Percentiles rank a stretch among this genome's conserved stretches.
These are phyloP conservation scores for Cirrhinus mrigala DNA, from an alignment of 2,797 vertebrate species.

Conservation along the genomic window DNA sequence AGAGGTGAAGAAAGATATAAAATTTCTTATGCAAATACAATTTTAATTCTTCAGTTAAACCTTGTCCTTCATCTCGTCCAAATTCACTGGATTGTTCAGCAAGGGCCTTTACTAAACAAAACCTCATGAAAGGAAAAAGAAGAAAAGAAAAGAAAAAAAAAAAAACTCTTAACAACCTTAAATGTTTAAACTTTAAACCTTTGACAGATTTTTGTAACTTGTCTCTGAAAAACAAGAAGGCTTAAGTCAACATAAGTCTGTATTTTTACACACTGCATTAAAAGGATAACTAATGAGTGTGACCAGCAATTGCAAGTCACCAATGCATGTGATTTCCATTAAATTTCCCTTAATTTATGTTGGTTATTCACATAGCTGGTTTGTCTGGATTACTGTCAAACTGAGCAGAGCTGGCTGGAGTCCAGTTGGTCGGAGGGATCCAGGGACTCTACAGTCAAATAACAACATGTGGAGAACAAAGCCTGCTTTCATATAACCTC, in stretches of 20 bases:
- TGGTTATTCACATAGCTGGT: constrained; percentile 45
- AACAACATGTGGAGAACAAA: constrained; percentile 60
- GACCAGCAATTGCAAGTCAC: constrained; percentile 12
- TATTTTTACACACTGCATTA: constrained; percentile 29
- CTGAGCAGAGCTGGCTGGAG: constrained; percentile 44
- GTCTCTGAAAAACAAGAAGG: neutral
- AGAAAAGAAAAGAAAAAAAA: neutral
- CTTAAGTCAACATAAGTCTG: constrained; percentile 11
- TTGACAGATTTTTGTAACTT: constrained; percentile 4
- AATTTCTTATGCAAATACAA: neutral
- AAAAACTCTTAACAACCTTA: neutral
- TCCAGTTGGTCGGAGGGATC: constrained; percentile 50
- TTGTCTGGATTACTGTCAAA: constrained; percentile 52
- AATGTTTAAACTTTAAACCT: neutral
- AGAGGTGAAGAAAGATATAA: neutral
- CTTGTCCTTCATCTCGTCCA: neutral
- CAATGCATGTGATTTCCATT: constrained; percentile 47
- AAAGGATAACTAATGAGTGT: constrained; percentile 22
- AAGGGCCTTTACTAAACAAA: neutral
- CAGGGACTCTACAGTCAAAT: constrained; percentile 47
- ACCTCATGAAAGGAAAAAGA: neutral
- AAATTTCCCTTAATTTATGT: constrained; percentile 34
- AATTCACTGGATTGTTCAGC: neutral
- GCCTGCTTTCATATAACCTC: constrained; percentile 54
- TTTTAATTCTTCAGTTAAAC: constrained; percentile 21